Base-by-base conservation (phyloP, 2,113 vertebrate species). In the Laterallus jamaicensis region DNA sequence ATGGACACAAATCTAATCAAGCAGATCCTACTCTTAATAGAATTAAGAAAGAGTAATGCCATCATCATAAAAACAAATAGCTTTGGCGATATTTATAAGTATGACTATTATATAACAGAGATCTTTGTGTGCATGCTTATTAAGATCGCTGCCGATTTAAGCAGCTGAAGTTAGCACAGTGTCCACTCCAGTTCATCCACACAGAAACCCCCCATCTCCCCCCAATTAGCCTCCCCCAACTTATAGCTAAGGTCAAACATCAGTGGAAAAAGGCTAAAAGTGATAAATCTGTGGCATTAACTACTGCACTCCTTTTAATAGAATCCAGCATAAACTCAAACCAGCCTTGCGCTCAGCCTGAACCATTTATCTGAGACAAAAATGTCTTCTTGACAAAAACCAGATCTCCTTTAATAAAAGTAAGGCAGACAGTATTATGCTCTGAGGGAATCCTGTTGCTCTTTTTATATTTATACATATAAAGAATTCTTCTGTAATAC, bases 371-470 rank as follows among this genome's bases (percentile, higher is more conserved):
- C 97, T 98, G 88, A 97, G 96, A 98, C 90, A 98, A 98, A 98
- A 98, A 98, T 97, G 97, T 97, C 98, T 97, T 96, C 92, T 95
- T 98, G 98, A 99, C 98, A 99, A 96, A 98, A 99, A 98, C 94
- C 98, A 99, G 98, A 98, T 97, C 98, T 93, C 96, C 97, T 97
- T 98, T 98, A 98, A 98, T 98, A 97, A 97, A 95, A 97, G 86
- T 96, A 94, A 97, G 96, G 97, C 97, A 98, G 97, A 98, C 97
- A 98, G 97, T 97, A 98, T 97, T 98, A 97, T 95, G 97, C 96
- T 98, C 95, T 97, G 84, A 98, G 97, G 97, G 97, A 98, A 98
- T 98, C 97, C 97, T 98, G 95, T 91, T 96, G 97, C 97, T 97
- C 95, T 97, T 98, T 98, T 95, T 93, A 74, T 94, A 94, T 88